Evolutionary conservation across 2,888 invertebrate species (phyloP).

Genomic region (Zootermopsis nevadensis): DNA sequence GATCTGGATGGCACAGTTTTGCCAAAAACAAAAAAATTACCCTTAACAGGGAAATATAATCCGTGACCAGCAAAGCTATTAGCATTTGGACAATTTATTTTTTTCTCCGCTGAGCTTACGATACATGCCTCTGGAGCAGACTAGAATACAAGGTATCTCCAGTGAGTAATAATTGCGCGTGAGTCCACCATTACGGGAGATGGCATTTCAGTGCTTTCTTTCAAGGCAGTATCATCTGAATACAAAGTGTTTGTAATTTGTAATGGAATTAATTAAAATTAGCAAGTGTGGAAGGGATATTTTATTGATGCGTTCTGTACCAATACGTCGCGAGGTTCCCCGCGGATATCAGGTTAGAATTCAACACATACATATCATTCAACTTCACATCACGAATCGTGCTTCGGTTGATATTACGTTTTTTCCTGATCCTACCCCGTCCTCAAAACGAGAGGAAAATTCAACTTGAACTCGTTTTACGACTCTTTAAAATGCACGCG

Average conservation of each 20-base stretch:
- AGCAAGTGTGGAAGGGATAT: slow-evolving; percentile 6
- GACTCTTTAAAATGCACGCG: slow-evolving; percentile 46
- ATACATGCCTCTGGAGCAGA: neutral
- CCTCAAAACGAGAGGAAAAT: slow-evolving; percentile 36
- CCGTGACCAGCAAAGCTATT: too few species aligned
- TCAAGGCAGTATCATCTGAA: neutral
- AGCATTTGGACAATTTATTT: too few species aligned
- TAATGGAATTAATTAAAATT: slow-evolving; percentile 41
- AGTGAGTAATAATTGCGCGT: neutral
- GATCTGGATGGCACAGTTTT: too few species aligned
- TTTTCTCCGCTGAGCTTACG: neutral
- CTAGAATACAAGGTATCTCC: neutral
- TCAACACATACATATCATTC: slow-evolving; percentile 44
- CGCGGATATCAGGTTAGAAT: slow-evolving; percentile 39
- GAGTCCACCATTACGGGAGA: neutral
- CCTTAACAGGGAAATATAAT: too few species aligned
- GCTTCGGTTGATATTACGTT: slow-evolving; percentile 49
- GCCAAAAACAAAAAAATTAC: too few species aligned
- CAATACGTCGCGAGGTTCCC: neutral
- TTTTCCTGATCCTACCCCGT: slow-evolving; percentile 46
- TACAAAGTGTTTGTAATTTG: slow-evolving; percentile 39
- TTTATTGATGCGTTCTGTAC: neutral
- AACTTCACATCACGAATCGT: slow-evolving; percentile 43
- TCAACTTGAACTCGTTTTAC: slow-evolving; percentile 35
- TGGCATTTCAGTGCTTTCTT: neutral